Percentiles rank a stretch among this genome's conserved stretches.
phyloP scores from a whole-genome alignment of 2,797 vertebrate species.

The Pelobates cultripes region DNA sequence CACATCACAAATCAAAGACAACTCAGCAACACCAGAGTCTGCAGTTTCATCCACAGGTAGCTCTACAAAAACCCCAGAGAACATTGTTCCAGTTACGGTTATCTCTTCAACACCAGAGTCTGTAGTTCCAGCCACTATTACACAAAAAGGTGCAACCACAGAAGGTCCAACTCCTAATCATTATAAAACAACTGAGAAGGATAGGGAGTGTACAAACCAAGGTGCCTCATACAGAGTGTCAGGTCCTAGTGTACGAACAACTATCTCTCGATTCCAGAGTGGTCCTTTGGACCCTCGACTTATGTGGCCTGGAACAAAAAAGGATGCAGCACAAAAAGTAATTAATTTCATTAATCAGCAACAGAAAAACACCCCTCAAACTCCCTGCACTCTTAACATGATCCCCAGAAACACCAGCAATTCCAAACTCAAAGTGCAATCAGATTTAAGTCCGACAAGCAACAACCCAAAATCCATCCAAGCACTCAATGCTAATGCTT shows the following conservation, averaged over 20 bases:
- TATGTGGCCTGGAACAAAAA: slow-evolving; percentile 28
- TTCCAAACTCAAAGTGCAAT: slow-evolving; percentile 4
- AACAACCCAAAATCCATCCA: not conserved
- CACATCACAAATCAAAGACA: not conserved
- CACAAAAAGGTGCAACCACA: not conserved
- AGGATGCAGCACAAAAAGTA: not conserved
- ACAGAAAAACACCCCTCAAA: not conserved
- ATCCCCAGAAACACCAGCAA: not conserved
- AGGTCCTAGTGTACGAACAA: slow-evolving; percentile 23
- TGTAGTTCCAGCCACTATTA: not conserved
- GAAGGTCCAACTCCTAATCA: not conserved
- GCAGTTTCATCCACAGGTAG: not conserved
- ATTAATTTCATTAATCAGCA: not conserved
- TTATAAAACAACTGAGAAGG: not conserved
- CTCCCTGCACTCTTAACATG: not conserved
- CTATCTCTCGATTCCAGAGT: slow-evolving; percentile 24
- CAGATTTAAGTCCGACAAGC: slow-evolving; percentile 1
- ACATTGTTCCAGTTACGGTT: no score
- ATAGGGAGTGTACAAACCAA: not conserved
- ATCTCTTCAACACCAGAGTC: not conserved
- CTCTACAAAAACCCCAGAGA: not conserved
- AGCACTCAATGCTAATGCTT: not conserved
- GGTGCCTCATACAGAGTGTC: not conserved
- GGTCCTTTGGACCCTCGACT: slow-evolving; percentile 34
- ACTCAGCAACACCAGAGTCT: not conserved